phyloP scores from a whole-genome alignment of 2,113 vertebrate species.

The Hemiprocne comata region DNA sequence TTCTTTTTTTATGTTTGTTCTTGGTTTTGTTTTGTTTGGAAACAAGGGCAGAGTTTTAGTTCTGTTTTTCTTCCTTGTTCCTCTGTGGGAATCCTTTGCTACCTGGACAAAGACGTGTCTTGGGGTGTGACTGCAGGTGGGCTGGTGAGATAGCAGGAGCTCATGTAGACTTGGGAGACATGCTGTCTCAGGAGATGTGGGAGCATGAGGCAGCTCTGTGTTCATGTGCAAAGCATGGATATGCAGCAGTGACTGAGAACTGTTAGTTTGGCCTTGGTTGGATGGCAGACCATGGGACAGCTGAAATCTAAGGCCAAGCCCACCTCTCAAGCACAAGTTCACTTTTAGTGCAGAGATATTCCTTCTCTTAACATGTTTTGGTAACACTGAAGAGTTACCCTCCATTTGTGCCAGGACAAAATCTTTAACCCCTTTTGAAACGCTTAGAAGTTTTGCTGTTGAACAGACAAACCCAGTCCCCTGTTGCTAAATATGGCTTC shows the following conservation, averaged over 20 bases:
- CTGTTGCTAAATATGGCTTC: not conserved
- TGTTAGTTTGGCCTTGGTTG: not conserved
- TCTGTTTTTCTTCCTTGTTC: not conserved
- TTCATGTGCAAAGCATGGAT: not conserved
- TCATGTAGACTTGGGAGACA: not conserved
- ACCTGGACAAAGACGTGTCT: fast-evolving
- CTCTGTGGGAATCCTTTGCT: not conserved
- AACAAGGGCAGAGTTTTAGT: not conserved
- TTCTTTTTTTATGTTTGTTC: too few relatives aligned
- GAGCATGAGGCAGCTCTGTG: fast-evolving
- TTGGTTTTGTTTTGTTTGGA: not conserved
- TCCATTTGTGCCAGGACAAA: not conserved
- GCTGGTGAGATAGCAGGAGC: not conserved
- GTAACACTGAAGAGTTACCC: not conserved
- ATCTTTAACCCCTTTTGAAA: not conserved
- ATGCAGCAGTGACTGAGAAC: not conserved
- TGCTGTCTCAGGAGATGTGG: not conserved
- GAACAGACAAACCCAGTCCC: not conserved
- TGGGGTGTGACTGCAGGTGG: not conserved
- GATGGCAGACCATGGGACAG: not conserved
- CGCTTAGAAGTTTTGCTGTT: not conserved
- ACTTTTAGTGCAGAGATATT: not conserved
- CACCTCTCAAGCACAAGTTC: not conserved
- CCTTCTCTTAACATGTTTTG: not conserved
- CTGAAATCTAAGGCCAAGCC: not conserved